A percentile compares a stretch with the other conserved stretches of the same genome.
Conservation (phyloP, 2,888 invertebrate genomes). For the Eupeodes luniger region DNA sequence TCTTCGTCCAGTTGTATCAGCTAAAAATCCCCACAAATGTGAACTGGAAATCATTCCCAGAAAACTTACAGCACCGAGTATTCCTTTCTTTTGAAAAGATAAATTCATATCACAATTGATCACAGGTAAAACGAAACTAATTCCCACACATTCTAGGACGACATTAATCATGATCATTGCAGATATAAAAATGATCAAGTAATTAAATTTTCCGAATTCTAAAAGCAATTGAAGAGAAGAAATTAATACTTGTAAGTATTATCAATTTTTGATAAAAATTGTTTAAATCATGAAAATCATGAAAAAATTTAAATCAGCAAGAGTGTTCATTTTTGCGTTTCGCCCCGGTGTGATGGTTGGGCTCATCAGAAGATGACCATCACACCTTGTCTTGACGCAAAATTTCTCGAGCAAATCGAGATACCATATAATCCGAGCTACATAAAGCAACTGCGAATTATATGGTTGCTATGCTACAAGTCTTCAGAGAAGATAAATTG, state of each 20-base stretch:
- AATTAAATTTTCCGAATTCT: constrained; percentile 85
- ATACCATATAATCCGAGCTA: no score
- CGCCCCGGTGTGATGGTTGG: no score
- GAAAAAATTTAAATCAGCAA: no score
- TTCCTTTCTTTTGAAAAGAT: constrained; percentile 82
- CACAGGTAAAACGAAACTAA: constrained; percentile 85
- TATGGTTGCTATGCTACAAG: no score
- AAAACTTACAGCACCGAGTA: constrained; percentile 83
- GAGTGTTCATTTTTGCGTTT: no score
- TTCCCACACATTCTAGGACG: constrained; percentile 83
- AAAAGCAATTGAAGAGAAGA: constrained; percentile 11
- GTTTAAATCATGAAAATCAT: no score
- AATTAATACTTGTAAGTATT: not conserved
- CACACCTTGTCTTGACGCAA: no score
- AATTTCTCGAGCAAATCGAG: no score
- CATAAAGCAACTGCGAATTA: no score
- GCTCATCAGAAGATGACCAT: no score
- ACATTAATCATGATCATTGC: constrained; percentile 85
- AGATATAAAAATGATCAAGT: constrained; percentile 83
- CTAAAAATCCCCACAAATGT: constrained; percentile 86
- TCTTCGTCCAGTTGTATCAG: constrained; percentile 85
- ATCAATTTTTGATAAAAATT: no score
- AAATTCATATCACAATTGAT: constrained; percentile 84
- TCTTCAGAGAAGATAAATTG: no score
- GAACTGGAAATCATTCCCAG: constrained; percentile 85